Percentiles rank a stretch among this genome's conserved stretches.
These are phyloP conservation scores for Ptychobarbus kaznakovi DNA, from an alignment of 2,797 vertebrate genomes.

Conservation along the genomic window DNA sequence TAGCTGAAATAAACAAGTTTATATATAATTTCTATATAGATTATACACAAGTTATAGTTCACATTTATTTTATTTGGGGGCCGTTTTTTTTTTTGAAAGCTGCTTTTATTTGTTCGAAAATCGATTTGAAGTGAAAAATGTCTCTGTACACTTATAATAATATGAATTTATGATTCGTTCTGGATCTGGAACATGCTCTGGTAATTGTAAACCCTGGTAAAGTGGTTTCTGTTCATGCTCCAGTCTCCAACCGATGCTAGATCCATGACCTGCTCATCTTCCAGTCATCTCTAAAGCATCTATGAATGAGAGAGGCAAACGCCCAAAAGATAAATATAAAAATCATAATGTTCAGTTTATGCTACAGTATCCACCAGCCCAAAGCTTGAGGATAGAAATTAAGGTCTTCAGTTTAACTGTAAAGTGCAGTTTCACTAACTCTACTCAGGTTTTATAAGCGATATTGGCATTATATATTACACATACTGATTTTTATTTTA, in stretches of 20 bases:
- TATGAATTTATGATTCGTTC: not conserved
- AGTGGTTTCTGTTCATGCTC: not conserved
- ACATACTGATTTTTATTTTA: not conserved
- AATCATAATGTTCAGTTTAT: not conserved
- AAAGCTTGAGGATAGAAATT: not conserved
- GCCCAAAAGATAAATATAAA: not conserved
- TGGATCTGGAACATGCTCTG: not conserved
- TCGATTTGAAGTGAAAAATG: not conserved
- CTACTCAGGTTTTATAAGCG: slow-evolving; percentile 84
- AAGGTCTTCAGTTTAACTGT: slow-evolving; percentile 3
- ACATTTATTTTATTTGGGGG: no score
- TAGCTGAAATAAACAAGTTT: no score
- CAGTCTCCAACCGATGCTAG: not conserved
- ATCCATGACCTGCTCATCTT: not conserved
- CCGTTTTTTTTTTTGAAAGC: no score
- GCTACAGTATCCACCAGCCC: not conserved
- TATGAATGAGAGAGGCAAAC: not conserved
- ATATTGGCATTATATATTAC: slow-evolving; percentile 64
- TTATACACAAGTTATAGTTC: no score
- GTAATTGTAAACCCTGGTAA: not conserved
- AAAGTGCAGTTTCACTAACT: slow-evolving; percentile 87
- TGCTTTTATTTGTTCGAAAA: not conserved
- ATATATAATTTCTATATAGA: no score
- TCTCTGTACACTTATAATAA: not conserved
- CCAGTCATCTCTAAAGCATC: not conserved